These are phyloP conservation scores for Craseonycteris thonglongyai DNA, from an alignment of 2,113 vertebrate genomes.

Conservation along the genomic window DNA sequence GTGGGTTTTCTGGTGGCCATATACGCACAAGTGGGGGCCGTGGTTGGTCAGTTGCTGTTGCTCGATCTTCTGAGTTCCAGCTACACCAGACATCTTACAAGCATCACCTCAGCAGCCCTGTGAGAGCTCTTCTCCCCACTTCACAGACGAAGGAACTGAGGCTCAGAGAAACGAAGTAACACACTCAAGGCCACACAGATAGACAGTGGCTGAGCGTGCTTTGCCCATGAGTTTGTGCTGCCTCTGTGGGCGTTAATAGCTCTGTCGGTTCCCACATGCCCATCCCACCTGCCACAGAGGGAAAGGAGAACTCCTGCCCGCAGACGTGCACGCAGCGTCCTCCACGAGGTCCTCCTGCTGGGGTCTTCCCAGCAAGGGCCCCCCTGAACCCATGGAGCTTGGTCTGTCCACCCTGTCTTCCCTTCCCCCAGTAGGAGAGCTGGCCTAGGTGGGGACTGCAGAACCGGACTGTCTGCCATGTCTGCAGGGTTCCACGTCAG, in stretches of 20 bases:
- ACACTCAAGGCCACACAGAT: neutral
- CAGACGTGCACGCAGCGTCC: fast-evolving
- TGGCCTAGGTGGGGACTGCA: neutral
- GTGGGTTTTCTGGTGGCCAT: neutral
- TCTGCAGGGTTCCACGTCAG: neutral
- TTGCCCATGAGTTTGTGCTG: no score
- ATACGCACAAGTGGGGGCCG: fast-evolving
- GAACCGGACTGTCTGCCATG: fast-evolving
- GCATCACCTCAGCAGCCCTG: neutral
- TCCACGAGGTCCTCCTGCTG: neutral
- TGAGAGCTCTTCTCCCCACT: neutral
- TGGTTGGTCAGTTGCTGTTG: neutral
- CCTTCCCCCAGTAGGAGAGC: neutral
- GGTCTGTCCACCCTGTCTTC: neutral
- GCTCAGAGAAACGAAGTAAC: neutral
- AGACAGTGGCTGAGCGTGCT: neutral
- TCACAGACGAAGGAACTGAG: neutral
- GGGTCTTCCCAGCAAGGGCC: neutral
- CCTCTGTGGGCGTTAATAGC: neutral
- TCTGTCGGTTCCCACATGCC: neutral
- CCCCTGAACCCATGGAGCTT: neutral
- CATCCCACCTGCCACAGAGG: neutral
- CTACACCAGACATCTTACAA: neutral
- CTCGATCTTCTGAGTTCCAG: no score
- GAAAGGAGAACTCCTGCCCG: neutral